Evolutionary conservation across 2,888 invertebrate genomes (phyloP).

Genomic region (Saturnia japonica): DNA sequence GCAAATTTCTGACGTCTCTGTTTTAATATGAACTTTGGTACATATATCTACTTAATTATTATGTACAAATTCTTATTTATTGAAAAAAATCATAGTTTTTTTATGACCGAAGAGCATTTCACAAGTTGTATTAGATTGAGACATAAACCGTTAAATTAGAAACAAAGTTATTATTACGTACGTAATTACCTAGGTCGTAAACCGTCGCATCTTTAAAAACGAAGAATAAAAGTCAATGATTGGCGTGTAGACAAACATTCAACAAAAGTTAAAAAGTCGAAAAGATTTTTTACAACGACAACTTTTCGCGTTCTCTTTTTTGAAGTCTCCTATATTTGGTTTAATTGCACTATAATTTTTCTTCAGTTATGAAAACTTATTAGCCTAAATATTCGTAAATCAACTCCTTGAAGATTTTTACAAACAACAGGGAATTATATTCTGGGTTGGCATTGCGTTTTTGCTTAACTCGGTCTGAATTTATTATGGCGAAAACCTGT

Average conservation of each 20-base stretch:
- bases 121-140: background rate
- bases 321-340: constrained; percentile 17
- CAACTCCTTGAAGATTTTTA: background rate
- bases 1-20: too few species aligned
- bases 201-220: constrained; percentile 28
- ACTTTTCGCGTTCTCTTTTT: constrained; percentile 25
- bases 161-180: constrained; percentile 6
- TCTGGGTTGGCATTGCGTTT: background rate
- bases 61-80: background rate
- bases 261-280: constrained; percentile 15
- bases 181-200: constrained; percentile 16
- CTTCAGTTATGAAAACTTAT: background rate
- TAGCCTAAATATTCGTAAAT: background rate
- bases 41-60: too few species aligned
- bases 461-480: background rate
- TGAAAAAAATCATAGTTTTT: background rate
- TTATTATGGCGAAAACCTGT: background rate
- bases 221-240: constrained; percentile 24
- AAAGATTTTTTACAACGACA: constrained; percentile 26
- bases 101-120: background rate
- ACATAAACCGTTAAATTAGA: background rate
- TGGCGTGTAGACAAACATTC: constrained; percentile 32
- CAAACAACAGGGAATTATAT: background rate
- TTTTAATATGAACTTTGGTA: too few species aligned
- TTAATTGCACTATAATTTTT: constrained; percentile 17